Evolutionary conservation across 2,797 vertebrate genomes (phyloP), one percentile per base, ranked within the genome.

Genomic region (Lagothrix lagotricha): DNA sequence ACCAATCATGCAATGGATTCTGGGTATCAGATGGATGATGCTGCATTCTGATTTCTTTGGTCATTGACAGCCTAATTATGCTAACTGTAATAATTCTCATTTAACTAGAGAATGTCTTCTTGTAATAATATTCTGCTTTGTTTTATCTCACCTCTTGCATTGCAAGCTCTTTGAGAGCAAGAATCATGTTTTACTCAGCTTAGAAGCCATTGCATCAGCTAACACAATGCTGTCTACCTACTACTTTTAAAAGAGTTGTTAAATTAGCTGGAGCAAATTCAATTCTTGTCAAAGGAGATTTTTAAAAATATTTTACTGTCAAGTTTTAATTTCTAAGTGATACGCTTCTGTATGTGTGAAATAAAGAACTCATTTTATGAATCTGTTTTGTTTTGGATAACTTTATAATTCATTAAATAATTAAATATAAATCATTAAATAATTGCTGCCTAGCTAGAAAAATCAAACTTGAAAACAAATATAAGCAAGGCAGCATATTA

Each of bases 261-360:
- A 64, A 86, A 79, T 57, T 82, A 79, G 79, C 36, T 57, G 33
- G 88, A 91, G 13, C 52, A n/a, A 97, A 76, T 93, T 64, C 82
- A 91, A 94, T 58, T 89, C 52, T 90, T 14, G 28, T 87, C 22
- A 87, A 94, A 93, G 52, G 1, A 50, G 17, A 76, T 77, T 67
- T 70, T 15, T 9, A 1, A 83, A 76, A 86, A 93, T 54, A 86
- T 50, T 81, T 81, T 85, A 88, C 90, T 79, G 28, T 58, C n/a
- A 87, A 73, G 11, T 75, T 91, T 82, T 92, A 84, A 92, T 80
- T 92, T 90, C 15, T 94, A 89, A 94, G 13, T 20, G 7, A 89
- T 64, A 39, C 17, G 26, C 13, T 82, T 70, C 54, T 26, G 33
- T 82, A 13, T 12, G 4, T 64, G 46, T 79, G 44, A 70, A 80